Base-by-base conservation (phyloP, 2,888 invertebrate genomes). In the Sclerodermus sp. region DNA sequence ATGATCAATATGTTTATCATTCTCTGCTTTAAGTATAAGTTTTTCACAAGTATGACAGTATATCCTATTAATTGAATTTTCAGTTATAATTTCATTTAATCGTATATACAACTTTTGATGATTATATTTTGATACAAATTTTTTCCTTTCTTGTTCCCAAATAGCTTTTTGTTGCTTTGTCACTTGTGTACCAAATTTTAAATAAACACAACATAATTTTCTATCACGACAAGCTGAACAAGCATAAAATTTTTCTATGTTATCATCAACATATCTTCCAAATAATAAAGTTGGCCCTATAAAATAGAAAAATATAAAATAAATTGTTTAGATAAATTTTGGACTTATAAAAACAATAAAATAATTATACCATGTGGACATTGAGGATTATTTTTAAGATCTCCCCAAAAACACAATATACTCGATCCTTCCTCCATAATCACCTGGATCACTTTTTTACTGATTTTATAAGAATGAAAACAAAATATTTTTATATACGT, bases 141-240 rank as follows among this genome's bases (percentile, higher is more conserved):
- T 75, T 34, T 75, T 70, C 32, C 63, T 74, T 67, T 84, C 81
- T 39, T 81, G 76, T 45, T 81, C 71, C 84, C 85, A 85, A 45
- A 80, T 79, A 39, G 81, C 58, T 46, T 71, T 64, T 51, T 79
- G 78, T 5, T 64, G 52, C 45, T 77, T 69, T 12, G 71, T 68
- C 1, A 77, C 76, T 62, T 83, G 81, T 29, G 58, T 54, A 48
- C 82, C 82, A 59, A 83, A 80, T 50, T 81, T 79, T 69, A 88
- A 81, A 64, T 86, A 88, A 71, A 91, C 88, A 2, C 82, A 80
- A 69, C 95, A 95, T 9, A 87, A 82, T 68, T 89, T 90, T 55
- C 87, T 83, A 68, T 91, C 88, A 48, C 95, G 84, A 73, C 89
- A 91, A 1, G 92, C 90, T 0, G 95, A 87, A 76, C 95, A 96